phyloP scores from a whole-genome alignment of 2,888 invertebrate species.

The Xanthia icteritia region DNA sequence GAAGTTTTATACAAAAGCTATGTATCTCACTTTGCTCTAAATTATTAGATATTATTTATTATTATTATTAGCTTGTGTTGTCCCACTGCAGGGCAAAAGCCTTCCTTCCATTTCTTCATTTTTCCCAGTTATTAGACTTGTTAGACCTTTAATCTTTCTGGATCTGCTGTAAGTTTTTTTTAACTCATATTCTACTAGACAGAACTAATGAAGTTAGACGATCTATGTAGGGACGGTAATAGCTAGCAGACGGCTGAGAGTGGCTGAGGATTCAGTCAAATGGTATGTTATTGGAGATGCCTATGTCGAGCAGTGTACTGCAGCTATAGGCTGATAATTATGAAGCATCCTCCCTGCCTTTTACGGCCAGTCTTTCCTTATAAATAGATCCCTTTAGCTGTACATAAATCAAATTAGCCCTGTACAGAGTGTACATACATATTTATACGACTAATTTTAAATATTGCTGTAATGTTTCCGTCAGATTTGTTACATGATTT shows the following conservation, averaged over 20 bases:
- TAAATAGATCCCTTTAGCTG: background rate
- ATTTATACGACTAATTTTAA: too few relatives aligned
- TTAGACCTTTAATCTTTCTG: background rate
- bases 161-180: background rate
- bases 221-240: background rate
- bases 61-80: too few relatives aligned
- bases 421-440: background rate
- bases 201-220: too few relatives aligned
- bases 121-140: too few relatives aligned
- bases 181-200: too few relatives aligned
- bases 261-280: background rate
- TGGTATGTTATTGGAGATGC: background rate
- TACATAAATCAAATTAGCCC: background rate
- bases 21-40: background rate
- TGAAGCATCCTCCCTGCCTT: background rate
- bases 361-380: too few relatives aligned
- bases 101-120: too few relatives aligned
- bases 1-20: background rate
- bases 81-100: too few relatives aligned
- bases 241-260: background rate
- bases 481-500: background rate
- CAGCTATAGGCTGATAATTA: background rate
- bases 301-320: background rate
- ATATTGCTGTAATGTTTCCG: background rate
- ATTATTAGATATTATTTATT: too few relatives aligned